phyloP scores from a whole-genome alignment of 2,888 invertebrate species.

The Aspidiotus destructor region DNA sequence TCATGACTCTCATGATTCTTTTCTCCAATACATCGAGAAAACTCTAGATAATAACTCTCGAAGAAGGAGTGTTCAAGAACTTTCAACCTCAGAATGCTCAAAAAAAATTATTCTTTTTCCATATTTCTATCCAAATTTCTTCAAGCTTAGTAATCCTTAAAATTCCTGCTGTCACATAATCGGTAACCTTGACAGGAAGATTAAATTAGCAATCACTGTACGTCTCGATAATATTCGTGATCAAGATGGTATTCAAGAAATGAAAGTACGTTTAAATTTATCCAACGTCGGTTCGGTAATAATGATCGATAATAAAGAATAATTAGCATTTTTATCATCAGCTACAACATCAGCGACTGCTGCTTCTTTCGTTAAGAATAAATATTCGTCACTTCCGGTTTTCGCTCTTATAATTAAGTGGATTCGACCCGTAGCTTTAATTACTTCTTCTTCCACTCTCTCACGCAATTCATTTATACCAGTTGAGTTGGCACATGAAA shows the following conservation, averaged over 20 bases:
- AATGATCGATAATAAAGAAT: constrained; percentile 50
- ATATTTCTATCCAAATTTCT: no score
- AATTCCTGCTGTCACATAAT: no score
- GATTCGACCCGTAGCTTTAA: constrained; percentile 47
- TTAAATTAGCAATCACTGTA: no score
- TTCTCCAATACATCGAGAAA: no score
- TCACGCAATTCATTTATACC: constrained; percentile 45
- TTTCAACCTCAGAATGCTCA: no score
- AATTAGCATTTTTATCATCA: constrained; percentile 48
- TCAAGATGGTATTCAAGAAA: constrained; percentile 18
- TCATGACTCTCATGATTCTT: no score
- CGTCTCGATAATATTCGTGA: no score
- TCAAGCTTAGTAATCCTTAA: no score
- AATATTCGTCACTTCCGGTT: constrained; percentile 48
- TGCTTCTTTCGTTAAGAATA: constrained; percentile 57
- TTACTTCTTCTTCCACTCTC: constrained; percentile 46
- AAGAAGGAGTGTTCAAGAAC: no score
- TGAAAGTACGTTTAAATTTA: constrained; percentile 46
- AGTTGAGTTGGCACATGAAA: constrained; percentile 41
- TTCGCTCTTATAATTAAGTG: constrained; percentile 50
- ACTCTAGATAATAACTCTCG: no score
- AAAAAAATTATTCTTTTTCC: no score
- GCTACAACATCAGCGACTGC: constrained; percentile 48
- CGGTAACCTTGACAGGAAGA: no score
- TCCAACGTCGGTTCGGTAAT: constrained; percentile 49